Base-by-base conservation (phyloP, 2,888 invertebrate species). In the Caenorhabditis sp. region DNA sequence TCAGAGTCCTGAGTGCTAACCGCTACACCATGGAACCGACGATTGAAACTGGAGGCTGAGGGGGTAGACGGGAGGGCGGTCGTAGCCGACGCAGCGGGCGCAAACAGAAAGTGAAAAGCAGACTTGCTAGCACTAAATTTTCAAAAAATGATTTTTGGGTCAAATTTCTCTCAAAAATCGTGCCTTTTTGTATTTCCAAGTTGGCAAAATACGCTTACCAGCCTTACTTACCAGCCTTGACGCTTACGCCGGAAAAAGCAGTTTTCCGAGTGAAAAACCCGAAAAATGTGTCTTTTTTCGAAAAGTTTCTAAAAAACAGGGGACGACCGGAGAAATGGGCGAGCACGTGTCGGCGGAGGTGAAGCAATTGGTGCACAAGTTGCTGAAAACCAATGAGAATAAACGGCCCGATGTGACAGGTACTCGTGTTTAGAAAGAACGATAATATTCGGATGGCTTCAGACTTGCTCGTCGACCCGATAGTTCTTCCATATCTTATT, bases 1-100 rank as follows among this genome's bases (percentile, higher is more conserved):
- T 81, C 79, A 79, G 71, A 82, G 82, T 79, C 82, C 79, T 77
- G 79, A 79, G 82, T 82, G 82, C 80, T 82, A 82, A 81, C 80
- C 82, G 73, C 80, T 82, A 82, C 80, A 81, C 82, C 82, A 82
- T 78, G 74, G 78, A 78, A 78, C 78, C 59, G 71, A 1, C 37
- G 35, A 11, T 1, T 15, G 13, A 22, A 26, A 13, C 3, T 2
- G 9, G 20, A n/a, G 9, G 13, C 11, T 1, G 9, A 45, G 43
- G 52, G 59, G 26, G 20, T 59, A 59, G 32, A 68, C 15, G 45
- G 43, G n/a, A 6, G 50, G 17, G 56, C 35, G 37, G 53, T 13
- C 3, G 24, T 24, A 22, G 24, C 45, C 2, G 27, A 13, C 2
- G 27, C 41, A 8, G 22, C 1, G 43, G 13, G 46, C 3, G 26